Evolutionary conservation across 2,113 vertebrate species (phyloP).

Genomic region (Herpailurus yagouaroundi): DNA sequence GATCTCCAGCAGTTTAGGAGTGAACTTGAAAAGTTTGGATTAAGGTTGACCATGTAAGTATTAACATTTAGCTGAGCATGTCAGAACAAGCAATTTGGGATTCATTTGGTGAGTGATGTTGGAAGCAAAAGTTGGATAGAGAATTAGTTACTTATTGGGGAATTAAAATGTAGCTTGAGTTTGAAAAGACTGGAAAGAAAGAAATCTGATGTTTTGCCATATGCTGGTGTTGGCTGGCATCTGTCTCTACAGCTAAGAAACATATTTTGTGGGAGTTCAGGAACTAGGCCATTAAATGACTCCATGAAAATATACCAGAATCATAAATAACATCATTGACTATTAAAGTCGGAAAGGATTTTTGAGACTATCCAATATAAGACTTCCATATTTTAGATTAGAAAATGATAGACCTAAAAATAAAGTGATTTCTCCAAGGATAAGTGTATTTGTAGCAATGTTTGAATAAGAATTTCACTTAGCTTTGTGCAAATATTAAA

Average conservation of each 20-base stretch:
- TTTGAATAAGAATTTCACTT: neutral
- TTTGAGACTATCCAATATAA: constrained; percentile 8
- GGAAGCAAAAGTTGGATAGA: neutral
- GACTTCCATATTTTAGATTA: neutral
- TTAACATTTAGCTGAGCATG: neutral
- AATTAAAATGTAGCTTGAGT: neutral
- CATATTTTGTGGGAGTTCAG: neutral
- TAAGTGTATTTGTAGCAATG: neutral
- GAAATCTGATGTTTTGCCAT: neutral
- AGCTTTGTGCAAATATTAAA: neutral
- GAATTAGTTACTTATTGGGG: neutral
- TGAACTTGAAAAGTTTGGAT: neutral
- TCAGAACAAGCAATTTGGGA: constrained; percentile 37
- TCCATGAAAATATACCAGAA: neutral
- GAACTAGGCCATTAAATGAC: neutral
- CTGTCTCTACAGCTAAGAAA: neutral
- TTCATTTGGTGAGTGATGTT: neutral
- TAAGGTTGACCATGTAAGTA: neutral
- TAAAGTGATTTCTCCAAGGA: neutral
- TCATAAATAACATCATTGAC: neutral
- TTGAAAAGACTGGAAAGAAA: neutral
- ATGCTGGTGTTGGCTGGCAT: neutral
- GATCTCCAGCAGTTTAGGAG: neutral
- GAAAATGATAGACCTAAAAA: neutral
- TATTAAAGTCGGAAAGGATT: neutral